Conservation (phyloP, 2,797 vertebrate species). For the Setipinna tenuifilis region DNA sequence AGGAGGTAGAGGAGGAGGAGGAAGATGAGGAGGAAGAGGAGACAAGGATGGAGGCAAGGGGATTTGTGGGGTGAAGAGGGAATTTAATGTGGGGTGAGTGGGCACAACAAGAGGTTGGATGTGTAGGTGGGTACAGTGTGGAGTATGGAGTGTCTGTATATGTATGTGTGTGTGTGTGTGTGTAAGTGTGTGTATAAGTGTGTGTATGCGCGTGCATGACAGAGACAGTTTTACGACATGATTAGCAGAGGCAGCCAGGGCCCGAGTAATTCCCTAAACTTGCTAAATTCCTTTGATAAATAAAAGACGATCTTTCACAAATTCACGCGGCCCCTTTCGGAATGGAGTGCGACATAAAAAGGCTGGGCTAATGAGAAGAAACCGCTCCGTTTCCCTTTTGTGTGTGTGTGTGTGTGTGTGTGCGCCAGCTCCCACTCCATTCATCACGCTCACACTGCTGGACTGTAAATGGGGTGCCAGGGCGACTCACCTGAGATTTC, state of each 20-base stretch:
- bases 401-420: neutral
- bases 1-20: conserved; percentile 53
- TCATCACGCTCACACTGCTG: neutral
- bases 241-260: conserved; percentile 70
- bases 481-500: conserved; percentile 13
- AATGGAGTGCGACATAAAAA: conserved; percentile 1
- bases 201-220: neutral
- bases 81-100: conserved; percentile 64
- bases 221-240: conserved; percentile 71
- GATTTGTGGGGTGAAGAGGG: conserved; percentile 52
- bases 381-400: neutral
- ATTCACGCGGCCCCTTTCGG: conserved; percentile 4
- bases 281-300: conserved; percentile 36
- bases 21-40: conserved; percentile 63
- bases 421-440: neutral
- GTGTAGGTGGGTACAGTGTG: conserved; percentile 44
- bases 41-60: conserved; percentile 23
- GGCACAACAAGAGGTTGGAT: conserved; percentile 3
- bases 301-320: conserved; percentile 19
- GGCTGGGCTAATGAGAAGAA: conserved; percentile 17
- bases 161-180: neutral
- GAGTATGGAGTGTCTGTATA: neutral
- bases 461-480: neutral
- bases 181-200: neutral
- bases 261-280: conserved; percentile 74